These are phyloP conservation scores for Enteromius unitaeniatus DNA, from an alignment of 2,797 vertebrate genomes.

Conservation along the genomic window DNA sequence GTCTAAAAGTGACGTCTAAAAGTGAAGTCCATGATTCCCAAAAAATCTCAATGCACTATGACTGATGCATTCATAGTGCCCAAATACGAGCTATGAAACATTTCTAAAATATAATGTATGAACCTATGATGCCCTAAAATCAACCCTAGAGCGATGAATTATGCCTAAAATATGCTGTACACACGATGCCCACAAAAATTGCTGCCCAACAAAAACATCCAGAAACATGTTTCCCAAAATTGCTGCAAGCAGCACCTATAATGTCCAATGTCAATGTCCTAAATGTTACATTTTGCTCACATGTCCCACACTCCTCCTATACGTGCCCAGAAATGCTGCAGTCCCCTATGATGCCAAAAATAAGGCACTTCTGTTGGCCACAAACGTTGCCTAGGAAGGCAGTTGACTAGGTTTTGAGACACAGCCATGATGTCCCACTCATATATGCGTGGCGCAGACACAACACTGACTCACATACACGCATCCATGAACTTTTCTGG, in stretches of 20 bases:
- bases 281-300: no score
- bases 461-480: constrained; percentile 41
- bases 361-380: neutral
- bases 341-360: neutral
- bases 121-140: neutral
- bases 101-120: neutral
- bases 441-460: constrained; percentile 47
- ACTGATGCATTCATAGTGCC: neutral
- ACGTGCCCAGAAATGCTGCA: neutral
- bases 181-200: neutral
- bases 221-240: no score
- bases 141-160: neutral
- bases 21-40: neutral
- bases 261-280: neutral
- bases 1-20: neutral
- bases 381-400: constrained; percentile 7
- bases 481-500: constrained; percentile 41
- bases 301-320: neutral
- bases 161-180: neutral
- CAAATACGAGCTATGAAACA: neutral
- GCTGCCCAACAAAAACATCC: neutral
- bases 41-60: neutral
- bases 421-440: constrained; percentile 12
- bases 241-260: neutral
- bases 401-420: constrained; percentile 12